phyloP scores from a whole-genome alignment of 2,113 vertebrate species.

The Bufo bufo region DNA sequence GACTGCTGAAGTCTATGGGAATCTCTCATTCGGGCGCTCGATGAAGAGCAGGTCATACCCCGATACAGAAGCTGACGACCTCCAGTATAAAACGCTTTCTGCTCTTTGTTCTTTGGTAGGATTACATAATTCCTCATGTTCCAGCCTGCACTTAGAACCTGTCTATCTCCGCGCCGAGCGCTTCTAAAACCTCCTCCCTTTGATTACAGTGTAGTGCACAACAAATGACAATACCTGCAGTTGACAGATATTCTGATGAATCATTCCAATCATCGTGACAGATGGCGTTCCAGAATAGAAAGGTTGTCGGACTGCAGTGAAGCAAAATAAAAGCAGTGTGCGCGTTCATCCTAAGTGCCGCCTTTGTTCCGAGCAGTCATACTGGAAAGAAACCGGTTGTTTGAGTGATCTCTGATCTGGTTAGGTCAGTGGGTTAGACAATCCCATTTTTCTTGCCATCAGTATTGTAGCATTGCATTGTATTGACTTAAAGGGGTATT shows the following conservation, averaged over 20 bases:
- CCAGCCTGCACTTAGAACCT: slow-evolving; percentile 34
- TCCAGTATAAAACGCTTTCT: neutral
- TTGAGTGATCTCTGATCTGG: neutral
- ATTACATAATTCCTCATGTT: slow-evolving; percentile 28
- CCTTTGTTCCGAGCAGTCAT: neutral
- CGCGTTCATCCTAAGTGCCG: neutral
- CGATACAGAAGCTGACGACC: neutral
- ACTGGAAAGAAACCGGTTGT: neutral
- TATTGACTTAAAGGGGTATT: neutral
- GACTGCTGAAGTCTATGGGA: neutral
- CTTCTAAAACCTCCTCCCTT: slow-evolving; percentile 25
- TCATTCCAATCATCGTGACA: slow-evolving; percentile 12
- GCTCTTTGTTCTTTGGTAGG: neutral
- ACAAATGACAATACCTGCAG: slow-evolving; percentile 23
- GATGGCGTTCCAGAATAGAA: neutral
- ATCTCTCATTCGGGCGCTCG: neutral
- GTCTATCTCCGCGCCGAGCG: slow-evolving; percentile 11
- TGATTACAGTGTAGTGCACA: slow-evolving; percentile 37
- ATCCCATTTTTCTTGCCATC: neutral
- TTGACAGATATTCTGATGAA: slow-evolving; percentile 40
- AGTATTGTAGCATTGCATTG: neutral
- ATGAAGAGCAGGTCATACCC: neutral
- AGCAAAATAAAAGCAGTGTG: slow-evolving; percentile 25
- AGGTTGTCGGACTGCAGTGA: slow-evolving; percentile 26
- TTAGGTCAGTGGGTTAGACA: neutral